Base-by-base conservation (phyloP, 2,888 invertebrate genomes). In the Meta bourneti region DNA sequence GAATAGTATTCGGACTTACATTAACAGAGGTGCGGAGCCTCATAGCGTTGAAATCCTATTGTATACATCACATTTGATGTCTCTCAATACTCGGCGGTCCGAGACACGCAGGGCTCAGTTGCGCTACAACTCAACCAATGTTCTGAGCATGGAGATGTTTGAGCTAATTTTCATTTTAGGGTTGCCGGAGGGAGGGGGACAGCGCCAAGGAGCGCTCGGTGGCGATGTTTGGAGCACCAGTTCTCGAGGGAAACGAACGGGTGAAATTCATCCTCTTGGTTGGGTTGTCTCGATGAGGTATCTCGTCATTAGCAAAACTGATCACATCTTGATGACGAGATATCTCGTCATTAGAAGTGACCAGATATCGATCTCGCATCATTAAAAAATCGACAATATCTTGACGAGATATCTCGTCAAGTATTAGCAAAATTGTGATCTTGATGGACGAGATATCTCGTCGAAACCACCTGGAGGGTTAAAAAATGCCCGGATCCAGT, bases 81-180 rank as follows among this genome's bases (percentile, higher is more conserved):
- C 70, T 34, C 13, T 20, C 20, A 49, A 54, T 8, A 70, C 20
- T 49, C 5, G 6, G n/a, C 69, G 16, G 11, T 34, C 13, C 70
- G 16, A 11, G 8, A 69, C 72, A 72, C 72, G 16, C n/a, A 20
- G 61, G 81, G 48, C 48, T 75, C 88, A 48, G 61, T 89, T 69
- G 72, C 51, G 13, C 20, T 54, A 78, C 61, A 89, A 71, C 83
- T 70, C 78, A 83, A 84, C 79, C 79, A 49, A 84, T 70, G 51
- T 19, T 71, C 83, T 71, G 72, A 71, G 78, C 79, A 79, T 61
- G 72, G 79, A 90, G 85, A 83, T 78, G 81, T 89, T 89, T 77
- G 78, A 75, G 90, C 79, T 69, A 84, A 90, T 90, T 90, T 78
- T 84, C 90, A 71, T 80, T 80, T 75, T 51, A 85, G 90, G 90